Evolutionary conservation across 2,113 vertebrate genomes (phyloP).

Genomic region (Vidua macroura): DNA sequence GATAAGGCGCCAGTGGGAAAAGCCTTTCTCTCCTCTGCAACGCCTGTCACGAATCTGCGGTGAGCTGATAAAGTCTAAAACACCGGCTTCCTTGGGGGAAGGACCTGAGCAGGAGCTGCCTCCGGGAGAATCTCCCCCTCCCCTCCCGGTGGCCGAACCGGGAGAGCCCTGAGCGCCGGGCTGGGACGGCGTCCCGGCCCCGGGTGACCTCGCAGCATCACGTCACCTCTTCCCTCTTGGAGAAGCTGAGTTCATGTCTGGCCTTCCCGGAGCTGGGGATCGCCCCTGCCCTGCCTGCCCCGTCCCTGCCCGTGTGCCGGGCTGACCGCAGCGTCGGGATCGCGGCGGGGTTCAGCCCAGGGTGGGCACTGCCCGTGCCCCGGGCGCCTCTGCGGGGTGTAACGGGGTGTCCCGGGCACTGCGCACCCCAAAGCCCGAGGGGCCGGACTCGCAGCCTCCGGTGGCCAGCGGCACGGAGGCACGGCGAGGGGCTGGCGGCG

Average conservation of each 20-base stretch:
- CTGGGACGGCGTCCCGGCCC: neutral
- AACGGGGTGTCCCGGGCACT: fast-evolving
- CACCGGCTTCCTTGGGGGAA: neutral
- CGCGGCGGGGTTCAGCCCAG: fast-evolving
- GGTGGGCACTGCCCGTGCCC: neutral
- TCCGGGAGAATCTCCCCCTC: neutral
- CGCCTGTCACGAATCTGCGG: neutral
- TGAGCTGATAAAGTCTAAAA: slow-evolving; percentile 31
- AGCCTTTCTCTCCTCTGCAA: slow-evolving; percentile 14
- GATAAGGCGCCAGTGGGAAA: neutral
- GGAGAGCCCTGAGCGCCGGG: neutral
- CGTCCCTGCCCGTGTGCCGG: neutral
- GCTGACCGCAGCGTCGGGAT: fast-evolving
- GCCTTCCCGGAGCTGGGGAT: neutral
- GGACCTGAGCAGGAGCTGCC: neutral
- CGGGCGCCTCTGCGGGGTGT: fast-evolving
- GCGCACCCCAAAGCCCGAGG: neutral
- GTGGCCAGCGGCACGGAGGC: neutral
- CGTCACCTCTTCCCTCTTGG: neutral
- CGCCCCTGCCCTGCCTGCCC: neutral
- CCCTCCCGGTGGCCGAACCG: neutral
- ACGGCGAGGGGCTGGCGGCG: neutral
- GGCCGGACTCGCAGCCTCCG: neutral
- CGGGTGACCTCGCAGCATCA: neutral
- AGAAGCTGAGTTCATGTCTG: slow-evolving; percentile 43